These are phyloP conservation scores for Macquaria australasica DNA, from an alignment of 2,113 vertebrate species.

Conservation along the genomic window DNA sequence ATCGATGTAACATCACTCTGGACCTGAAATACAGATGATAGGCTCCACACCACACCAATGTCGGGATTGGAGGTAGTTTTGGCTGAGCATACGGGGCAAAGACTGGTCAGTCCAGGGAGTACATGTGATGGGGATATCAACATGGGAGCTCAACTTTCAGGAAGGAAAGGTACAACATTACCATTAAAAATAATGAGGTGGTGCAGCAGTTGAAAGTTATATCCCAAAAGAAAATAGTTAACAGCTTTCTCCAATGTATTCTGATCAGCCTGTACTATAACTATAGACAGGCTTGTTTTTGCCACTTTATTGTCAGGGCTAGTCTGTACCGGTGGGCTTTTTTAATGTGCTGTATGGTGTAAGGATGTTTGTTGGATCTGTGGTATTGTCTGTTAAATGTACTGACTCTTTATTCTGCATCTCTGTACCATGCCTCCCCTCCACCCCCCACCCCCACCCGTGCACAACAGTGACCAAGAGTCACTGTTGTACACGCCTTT, in stretches of 20 bases:
- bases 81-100: background rate
- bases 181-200: background rate
- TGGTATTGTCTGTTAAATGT: background rate
- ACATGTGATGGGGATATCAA: background rate
- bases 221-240: background rate
- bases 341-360: background rate
- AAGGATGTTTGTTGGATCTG: background rate
- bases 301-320: background rate
- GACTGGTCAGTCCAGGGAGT: background rate
- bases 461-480: too few relatives aligned
- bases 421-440: background rate
- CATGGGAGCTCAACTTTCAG: background rate
- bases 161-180: background rate
- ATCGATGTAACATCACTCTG: background rate
- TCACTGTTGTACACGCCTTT: conserved; percentile 1
- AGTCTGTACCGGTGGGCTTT: background rate
- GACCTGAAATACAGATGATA: background rate
- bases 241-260: background rate
- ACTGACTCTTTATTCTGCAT: background rate
- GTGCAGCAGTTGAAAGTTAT: background rate
- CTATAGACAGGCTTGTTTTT: background rate
- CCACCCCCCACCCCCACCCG: background rate
- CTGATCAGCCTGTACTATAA: background rate
- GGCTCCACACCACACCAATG: background rate
- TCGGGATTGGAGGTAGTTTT: background rate